These are phyloP conservation scores for Lethenteron camtschaticum DNA, from an alignment of 2,113 vertebrate genomes.

Conservation along the genomic window DNA sequence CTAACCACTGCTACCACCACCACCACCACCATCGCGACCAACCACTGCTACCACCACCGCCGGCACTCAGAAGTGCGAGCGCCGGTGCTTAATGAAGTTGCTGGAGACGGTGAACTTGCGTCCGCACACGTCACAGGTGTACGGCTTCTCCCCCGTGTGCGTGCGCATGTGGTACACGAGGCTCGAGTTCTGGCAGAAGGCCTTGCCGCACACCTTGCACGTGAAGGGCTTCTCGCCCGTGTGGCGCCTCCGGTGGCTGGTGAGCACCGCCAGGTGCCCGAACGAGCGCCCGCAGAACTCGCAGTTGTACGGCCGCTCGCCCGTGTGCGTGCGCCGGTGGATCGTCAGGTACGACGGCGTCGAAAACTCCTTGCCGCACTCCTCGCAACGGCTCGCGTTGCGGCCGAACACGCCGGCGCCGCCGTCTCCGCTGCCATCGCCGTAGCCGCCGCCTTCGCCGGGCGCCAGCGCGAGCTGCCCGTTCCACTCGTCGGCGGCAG, in stretches of 20 bases:
- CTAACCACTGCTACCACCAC: too few species aligned
- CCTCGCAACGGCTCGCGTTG: neutral
- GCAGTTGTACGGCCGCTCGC: neutral
- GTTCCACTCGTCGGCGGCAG: too few species aligned
- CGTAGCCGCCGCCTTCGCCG: too few species aligned
- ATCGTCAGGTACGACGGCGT: neutral
- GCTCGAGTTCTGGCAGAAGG: neutral
- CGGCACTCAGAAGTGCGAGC: too few species aligned
- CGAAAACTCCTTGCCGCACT: neutral
- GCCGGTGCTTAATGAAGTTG: neutral
- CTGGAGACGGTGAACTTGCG: neutral
- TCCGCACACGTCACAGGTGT: neutral
- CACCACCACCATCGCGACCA: too few species aligned
- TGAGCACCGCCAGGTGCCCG: neutral
- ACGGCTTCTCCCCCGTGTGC: neutral
- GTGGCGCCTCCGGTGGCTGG: neutral
- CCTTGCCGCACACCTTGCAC: neutral
- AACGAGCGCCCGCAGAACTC: neutral
- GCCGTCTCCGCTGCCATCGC: too few species aligned
- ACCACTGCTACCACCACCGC: too few species aligned
- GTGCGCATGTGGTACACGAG: neutral
- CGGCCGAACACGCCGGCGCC: too few species aligned
- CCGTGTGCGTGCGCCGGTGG: neutral
- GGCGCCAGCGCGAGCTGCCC: too few species aligned
- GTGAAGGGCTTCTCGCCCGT: neutral